Base-by-base conservation (phyloP, 2,113 vertebrate species). In the Oriolus oriolus region DNA sequence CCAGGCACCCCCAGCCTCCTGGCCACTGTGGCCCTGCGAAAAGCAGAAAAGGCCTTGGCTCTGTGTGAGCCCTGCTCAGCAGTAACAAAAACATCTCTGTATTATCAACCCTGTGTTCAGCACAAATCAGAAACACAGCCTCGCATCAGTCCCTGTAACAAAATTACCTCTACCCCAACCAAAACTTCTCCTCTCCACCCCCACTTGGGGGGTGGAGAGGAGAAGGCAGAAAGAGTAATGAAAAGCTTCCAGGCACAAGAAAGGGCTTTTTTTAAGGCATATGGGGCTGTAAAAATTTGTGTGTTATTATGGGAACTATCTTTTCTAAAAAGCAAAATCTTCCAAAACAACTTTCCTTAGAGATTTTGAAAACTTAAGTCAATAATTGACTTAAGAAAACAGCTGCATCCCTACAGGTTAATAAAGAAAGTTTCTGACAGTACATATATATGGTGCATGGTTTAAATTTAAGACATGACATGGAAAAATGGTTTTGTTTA, bases 21-120 rank as follows among this genome's bases (percentile, higher is more conserved):
- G 8, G 1, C 54, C 73, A 53, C 16, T 11, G 12, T 30, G 37
- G 9, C 31, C 1, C 0, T 7, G 4, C 0, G 6, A 23, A 39
- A 53, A 69, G 18, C 54, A 78, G 54, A 28, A 14, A 53, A 69
- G 6, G 8, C 22, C 54, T 45, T 44, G 84, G 45, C 19, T 45
- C 39, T 39, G 64, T 13, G 35, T 59, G 50, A 63, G 41, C n/a
- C 5, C 47, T 54, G 64, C 47, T 37, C 56, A 45, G 56, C 57
- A 80, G 35, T 9, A 63, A 42, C 76, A 52, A 37, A 89, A 89
- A n/a, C 28, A 52, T 39, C 44, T 50, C 50, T 74, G 8, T 19
- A 6, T 8, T 65, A 44, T 3, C 59, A 59, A 5, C 52, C 33
- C 28, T 1, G 8, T 30, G 37, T 21, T 74, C 33, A 66, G 23